Percentiles rank a stretch among this genome's conserved stretches.
Evolutionary conservation across 2,888 invertebrate genomes (phyloP).

Genomic region (Osedax frankpressi): DNA sequence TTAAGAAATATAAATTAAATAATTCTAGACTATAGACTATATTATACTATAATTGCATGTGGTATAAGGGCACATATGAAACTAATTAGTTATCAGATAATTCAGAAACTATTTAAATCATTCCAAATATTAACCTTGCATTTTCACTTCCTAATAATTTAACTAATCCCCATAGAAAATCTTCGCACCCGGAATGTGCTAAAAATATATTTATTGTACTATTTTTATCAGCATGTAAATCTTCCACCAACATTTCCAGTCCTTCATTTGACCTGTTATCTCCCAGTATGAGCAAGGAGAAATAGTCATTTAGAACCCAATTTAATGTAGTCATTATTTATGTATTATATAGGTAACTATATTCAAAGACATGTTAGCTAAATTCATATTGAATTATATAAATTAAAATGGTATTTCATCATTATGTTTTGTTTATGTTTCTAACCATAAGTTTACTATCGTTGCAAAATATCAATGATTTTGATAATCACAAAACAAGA

Average conservation of each 20-base stretch:
- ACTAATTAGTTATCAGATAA: neutral
- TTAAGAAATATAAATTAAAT: too few relatives aligned
- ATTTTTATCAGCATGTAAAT: conserved; percentile 42
- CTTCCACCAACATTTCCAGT: conserved; percentile 43
- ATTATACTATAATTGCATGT: too few relatives aligned
- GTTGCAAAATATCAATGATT: too few relatives aligned
- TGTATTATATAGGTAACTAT: neutral
- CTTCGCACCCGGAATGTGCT: conserved; percentile 42
- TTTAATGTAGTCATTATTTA: conserved; percentile 28
- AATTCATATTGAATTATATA: neutral
- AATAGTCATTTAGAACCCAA: conserved; percentile 39
- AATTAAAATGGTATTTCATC: neutral
- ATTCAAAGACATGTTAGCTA: neutral
- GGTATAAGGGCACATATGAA: neutral
- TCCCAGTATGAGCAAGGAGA: conserved; percentile 33
- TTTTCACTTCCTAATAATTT: conserved; percentile 38
- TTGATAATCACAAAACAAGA: too few relatives aligned
- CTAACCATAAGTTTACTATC: neutral
- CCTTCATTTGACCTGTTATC: conserved; percentile 36
- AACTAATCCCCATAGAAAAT: conserved; percentile 42
- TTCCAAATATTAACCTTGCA: conserved; percentile 31
- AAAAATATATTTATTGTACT: conserved; percentile 38
- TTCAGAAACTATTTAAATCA: neutral
- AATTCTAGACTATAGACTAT: neutral
- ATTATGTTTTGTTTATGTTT: neutral